Evolutionary conservation across 1,140 invertebrate genomes (phyloP).

Genomic region (Zophobas morio): DNA sequence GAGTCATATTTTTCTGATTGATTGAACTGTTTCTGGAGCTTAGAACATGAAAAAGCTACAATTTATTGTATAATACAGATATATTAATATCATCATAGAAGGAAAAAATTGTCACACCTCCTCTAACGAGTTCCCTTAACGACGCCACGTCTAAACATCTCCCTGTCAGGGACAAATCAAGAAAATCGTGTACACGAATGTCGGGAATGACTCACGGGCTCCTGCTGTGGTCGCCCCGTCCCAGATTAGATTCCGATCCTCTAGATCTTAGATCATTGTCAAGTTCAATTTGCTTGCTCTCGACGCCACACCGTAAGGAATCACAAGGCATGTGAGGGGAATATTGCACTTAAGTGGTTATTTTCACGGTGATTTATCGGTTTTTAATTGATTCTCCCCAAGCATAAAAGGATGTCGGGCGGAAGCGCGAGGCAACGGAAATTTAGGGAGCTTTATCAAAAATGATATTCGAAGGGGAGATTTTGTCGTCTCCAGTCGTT

Average conservation of each 20-base stretch:
- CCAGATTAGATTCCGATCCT: conserved; percentile 36
- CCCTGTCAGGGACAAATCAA: neutral
- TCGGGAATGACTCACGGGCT: neutral
- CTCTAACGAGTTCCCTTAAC: neutral
- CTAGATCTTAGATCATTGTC: conserved; percentile 44
- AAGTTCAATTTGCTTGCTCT: conserved; percentile 50
- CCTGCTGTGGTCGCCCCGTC: conserved; percentile 26
- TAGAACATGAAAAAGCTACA: no score
- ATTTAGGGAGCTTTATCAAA: conserved; percentile 10
- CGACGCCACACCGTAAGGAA: conserved; percentile 20
- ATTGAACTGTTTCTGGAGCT: no score
- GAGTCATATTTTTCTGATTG: no score
- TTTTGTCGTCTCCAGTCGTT: no score
- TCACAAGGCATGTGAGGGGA: conserved; percentile 23
- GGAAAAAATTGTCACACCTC: no score
- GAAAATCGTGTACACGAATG: conserved; percentile 3
- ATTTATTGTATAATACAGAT: no score
- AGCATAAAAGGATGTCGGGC: neutral
- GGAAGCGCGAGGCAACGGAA: conserved; percentile 14
- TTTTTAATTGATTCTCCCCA: conserved; percentile 52
- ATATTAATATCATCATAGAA: no score
- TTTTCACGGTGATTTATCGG: conserved; percentile 54
- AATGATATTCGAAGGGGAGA: conserved; percentile 1
- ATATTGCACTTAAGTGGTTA: conserved; percentile 43
- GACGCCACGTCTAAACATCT: neutral